Conservation (phyloP, 2,113 vertebrate genomes). For the Nothobranchius furzeri region DNA sequence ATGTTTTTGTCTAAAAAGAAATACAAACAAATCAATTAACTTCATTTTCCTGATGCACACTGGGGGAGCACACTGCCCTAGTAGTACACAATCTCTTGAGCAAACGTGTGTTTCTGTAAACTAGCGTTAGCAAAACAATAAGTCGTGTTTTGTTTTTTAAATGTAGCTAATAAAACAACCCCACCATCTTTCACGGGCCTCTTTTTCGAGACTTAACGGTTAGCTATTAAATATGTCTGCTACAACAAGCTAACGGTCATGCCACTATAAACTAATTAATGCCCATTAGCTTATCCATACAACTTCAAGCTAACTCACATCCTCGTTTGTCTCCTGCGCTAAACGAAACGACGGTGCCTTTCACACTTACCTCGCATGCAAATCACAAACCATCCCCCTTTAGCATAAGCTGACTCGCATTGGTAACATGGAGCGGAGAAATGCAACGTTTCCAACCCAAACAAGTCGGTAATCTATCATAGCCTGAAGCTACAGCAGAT, state of each 20-base stretch:
- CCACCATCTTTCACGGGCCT: constrained; percentile 30
- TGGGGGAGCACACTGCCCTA: no score
- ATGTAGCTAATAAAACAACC: constrained; percentile 2
- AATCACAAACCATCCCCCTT: constrained; percentile 9
- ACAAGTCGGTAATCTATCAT: constrained; percentile 1
- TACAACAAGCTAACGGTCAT: not conserved
- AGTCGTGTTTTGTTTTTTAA: not conserved
- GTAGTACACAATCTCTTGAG: not conserved
- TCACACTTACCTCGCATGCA: constrained; percentile 23
- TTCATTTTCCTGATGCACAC: not conserved
- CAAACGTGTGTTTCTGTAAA: constrained; percentile 20
- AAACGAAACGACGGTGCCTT: constrained; percentile 1
- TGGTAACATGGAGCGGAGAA: constrained; percentile 8
- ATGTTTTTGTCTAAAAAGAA: not conserved
- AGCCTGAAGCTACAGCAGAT: not conserved
- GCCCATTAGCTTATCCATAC: constrained; percentile 7
- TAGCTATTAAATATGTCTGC: not conserved
- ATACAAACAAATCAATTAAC: no score
- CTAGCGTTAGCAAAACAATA: no score
- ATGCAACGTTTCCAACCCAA: constrained; percentile 1
- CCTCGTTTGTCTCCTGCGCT: not conserved
- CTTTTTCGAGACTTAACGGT: not conserved
- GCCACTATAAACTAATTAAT: not conserved
- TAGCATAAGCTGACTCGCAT: constrained; percentile 14
- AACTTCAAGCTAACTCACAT: constrained; percentile 13